Base-by-base conservation (phyloP, 2,888 invertebrate species). In the Eudasyphora cyanicolor region DNA sequence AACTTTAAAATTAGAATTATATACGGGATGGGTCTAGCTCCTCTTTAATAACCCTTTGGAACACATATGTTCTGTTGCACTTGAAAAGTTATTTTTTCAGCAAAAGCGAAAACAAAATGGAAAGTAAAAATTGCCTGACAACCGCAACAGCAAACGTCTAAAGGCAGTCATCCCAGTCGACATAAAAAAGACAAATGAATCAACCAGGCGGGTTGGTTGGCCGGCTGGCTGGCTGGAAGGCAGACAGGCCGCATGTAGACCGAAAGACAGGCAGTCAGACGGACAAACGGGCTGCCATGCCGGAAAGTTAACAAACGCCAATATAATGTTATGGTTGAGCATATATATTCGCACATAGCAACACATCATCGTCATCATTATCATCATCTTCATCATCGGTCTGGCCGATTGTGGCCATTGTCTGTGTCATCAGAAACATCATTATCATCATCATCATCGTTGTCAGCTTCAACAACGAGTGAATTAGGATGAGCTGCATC, bases 61-160 rank as follows among this genome's bases (percentile, higher is more conserved):
- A 6, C n/a, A 6, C 4, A 32, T 32, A 42, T 71, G 35, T 79
- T 14, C n/a, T 35, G 32, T 21, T 80, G 83, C 70, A 74, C 62
- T 80, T 75, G 74, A 64, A 80, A 60, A 45, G 19, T 85, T n/a
- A n/a, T 51, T 17, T 14, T 32, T 51, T 29, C 54, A 84, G 67
- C 78, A 78, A 84, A 84, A 84, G 77, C 84, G 78, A 84, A 80
- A 76, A 76, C 64, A 78, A 81, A 84, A 84, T 54, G 57, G 84
- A 84, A 81, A 79, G 79, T 77, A 57, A 76, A 49, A 76, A 38
- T 78, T 77, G 10, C 32, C 77, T 19, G 74, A 71, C 27, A 73
- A 57, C 14, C 57, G 51, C 32, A 45, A 57, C 12, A 49, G 42
- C 24, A 60, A 70, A 10, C 14, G 57, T 14, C 57, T 27, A 12